phyloP scores from a whole-genome alignment of 2,888 invertebrate genomes.

The Opisthograptis luteolata region DNA sequence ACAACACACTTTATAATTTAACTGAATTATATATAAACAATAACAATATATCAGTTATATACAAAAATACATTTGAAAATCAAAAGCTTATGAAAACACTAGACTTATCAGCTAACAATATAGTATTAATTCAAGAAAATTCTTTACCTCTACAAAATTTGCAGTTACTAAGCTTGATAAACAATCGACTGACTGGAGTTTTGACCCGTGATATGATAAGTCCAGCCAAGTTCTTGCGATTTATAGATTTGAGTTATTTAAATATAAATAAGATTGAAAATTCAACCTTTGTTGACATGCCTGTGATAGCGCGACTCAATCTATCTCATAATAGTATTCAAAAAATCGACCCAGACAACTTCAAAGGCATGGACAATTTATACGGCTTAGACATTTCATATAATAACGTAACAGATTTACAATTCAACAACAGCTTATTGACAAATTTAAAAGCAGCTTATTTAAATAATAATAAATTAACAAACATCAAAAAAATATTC shows the following conservation, averaged over 20 bases:
- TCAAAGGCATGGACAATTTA: conserved; percentile 59
- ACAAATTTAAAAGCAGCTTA: conserved; percentile 61
- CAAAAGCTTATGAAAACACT: conserved; percentile 55
- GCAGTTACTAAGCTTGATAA: conserved; percentile 60
- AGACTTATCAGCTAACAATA: conserved; percentile 65
- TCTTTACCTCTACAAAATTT: conserved; percentile 62
- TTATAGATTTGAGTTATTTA: conserved; percentile 62
- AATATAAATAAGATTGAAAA: conserved; percentile 56
- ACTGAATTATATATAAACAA: conserved; percentile 58
- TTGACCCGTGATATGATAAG: conserved; percentile 58
- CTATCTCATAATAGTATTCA: conserved; percentile 63
- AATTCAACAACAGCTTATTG: conserved; percentile 46
- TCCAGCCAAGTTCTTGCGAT: conserved; percentile 62
- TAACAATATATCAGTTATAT: conserved; percentile 54
- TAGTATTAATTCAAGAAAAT: conserved; percentile 52
- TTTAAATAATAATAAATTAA: conserved; percentile 60
- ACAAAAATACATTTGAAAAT: conserved; percentile 48
- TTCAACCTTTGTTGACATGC: conserved; percentile 60
- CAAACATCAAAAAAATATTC: conserved; percentile 47
- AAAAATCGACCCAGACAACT: conserved; percentile 58
- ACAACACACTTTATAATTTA: conserved; percentile 49
- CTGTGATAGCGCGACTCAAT: conserved; percentile 62
- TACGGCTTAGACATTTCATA: conserved; percentile 66
- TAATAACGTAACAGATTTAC: conserved; percentile 54
- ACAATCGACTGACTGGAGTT: conserved; percentile 55